phyloP scores from a whole-genome alignment of 2,113 vertebrate species.

The Odocoileus virginianus region DNA sequence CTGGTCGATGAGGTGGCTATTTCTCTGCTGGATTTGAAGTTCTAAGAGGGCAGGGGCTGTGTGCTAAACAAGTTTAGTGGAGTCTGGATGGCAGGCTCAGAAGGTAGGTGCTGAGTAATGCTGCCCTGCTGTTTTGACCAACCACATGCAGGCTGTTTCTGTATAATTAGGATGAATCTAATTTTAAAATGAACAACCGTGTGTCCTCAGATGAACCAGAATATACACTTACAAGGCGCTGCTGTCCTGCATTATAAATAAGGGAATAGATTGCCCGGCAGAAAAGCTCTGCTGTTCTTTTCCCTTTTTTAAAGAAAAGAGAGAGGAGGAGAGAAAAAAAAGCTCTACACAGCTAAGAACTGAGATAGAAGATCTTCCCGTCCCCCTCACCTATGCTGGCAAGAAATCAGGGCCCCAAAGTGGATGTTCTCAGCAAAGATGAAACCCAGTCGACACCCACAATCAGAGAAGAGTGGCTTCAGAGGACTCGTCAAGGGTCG shows the following conservation, averaged over 20 bases:
- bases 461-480: neutral
- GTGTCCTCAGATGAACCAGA: slow-evolving; percentile 78
- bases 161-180: slow-evolving; percentile 73
- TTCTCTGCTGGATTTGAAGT: slow-evolving; percentile 54
- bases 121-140: slow-evolving; percentile 38
- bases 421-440: neutral
- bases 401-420: slow-evolving; percentile 36
- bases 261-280: slow-evolving; percentile 57
- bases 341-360: neutral
- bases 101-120: slow-evolving; percentile 51
- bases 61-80: neutral
- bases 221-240: slow-evolving; percentile 75
- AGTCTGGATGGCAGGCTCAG: neutral
- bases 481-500: neutral
- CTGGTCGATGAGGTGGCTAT: neutral
- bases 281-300: slow-evolving; percentile 54
- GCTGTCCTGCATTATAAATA: slow-evolving; percentile 76
- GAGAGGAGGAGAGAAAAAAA: neutral
- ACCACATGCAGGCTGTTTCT: slow-evolving; percentile 38
- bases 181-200: slow-evolving; percentile 71
- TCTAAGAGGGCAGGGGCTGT: slow-evolving; percentile 39
- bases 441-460: neutral
- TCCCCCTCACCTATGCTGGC: neutral
- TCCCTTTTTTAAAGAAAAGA: neutral
- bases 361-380: slow-evolving; percentile 41